A percentile compares a stretch with the other conserved stretches of the same genome.
phyloP scores from a whole-genome alignment of 2,888 invertebrate genomes.

The Morpho deidamia region DNA sequence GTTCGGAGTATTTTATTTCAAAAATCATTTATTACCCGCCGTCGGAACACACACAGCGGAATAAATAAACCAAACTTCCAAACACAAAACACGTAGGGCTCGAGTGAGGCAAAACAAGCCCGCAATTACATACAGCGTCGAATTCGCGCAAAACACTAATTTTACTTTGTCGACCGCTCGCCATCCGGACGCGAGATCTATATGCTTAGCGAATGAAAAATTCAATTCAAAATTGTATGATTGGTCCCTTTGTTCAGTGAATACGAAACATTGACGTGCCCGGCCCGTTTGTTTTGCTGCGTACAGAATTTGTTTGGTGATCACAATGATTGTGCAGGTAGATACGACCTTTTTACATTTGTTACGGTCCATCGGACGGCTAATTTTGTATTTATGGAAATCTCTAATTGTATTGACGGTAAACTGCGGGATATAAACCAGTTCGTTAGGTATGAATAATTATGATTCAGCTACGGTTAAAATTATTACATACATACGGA shows the following conservation, averaged over 20 bases:
- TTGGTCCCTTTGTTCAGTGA: conserved; percentile 29
- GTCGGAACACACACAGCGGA: background rate
- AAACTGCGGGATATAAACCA: background rate
- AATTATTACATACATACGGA: background rate
- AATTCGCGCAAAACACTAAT: conserved; percentile 31
- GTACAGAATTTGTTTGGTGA: conserved; percentile 20
- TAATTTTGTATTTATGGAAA: conserved; percentile 6
- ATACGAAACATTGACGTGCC: conserved; percentile 22
- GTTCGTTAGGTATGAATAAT: background rate
- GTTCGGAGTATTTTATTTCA: too few species aligned
- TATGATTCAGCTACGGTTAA: background rate
- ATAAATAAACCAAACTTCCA: conserved; percentile 17
- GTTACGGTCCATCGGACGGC: conserved; percentile 8
- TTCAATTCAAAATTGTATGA: conserved; percentile 31
- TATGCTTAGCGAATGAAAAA: conserved; percentile 31
- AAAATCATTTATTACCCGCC: background rate
- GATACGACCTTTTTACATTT: conserved; percentile 9
- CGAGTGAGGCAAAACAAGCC: conserved; percentile 24
- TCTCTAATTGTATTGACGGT: too few species aligned
- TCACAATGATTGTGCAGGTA: conserved; percentile 20
- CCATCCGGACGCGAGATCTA: conserved; percentile 18
- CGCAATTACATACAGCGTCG: conserved; percentile 25
- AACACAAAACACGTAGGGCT: conserved; percentile 19
- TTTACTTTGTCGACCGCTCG: conserved; percentile 25
- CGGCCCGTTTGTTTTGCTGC: conserved; percentile 20